Conservation (phyloP, 2,888 invertebrate genomes). For the Apotomis turbidana region DNA sequence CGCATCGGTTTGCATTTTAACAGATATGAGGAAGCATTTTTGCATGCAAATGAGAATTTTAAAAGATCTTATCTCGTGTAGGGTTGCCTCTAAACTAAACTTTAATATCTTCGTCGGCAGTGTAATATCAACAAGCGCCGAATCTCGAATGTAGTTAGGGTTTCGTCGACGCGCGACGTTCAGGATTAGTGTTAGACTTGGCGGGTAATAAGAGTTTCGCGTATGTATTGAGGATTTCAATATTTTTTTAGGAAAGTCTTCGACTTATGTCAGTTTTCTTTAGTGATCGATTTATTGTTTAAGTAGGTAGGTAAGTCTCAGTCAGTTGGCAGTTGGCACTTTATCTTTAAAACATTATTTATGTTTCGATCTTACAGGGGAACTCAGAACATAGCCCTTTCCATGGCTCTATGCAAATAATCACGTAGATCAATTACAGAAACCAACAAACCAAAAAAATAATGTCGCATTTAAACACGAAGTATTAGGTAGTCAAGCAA, state of each 20-base stretch:
- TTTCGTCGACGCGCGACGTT: constrained; percentile 11
- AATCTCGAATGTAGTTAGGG: neutral
- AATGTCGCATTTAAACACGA: too few relatives aligned
- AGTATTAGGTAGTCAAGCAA: too few relatives aligned
- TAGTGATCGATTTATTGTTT: neutral
- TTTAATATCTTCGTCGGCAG: neutral
- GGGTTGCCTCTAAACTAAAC: neutral
- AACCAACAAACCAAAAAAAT: too few relatives aligned
- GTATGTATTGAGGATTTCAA: constrained; percentile 1
- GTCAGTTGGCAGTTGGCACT: too few relatives aligned
- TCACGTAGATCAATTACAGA: too few relatives aligned
- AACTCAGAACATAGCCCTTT: too few relatives aligned
- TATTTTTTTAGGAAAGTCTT: constrained; percentile 1
- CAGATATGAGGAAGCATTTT: constrained; percentile 13
- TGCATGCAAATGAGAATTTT: constrained; percentile 22
- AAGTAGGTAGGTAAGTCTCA: too few relatives aligned
- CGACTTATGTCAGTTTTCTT: neutral
- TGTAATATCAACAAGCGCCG: neutral
- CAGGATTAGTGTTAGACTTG: constrained; percentile 30
- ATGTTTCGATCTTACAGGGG: too few relatives aligned
- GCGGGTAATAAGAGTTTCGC: constrained; percentile 29
- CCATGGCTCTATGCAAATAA: too few relatives aligned
- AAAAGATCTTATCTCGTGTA: constrained; percentile 9
- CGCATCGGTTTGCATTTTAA: constrained; percentile 11
- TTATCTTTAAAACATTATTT: too few relatives aligned